Evolutionary conservation across 2,113 vertebrate species (phyloP).

Genomic region (Puma concolor): DNA sequence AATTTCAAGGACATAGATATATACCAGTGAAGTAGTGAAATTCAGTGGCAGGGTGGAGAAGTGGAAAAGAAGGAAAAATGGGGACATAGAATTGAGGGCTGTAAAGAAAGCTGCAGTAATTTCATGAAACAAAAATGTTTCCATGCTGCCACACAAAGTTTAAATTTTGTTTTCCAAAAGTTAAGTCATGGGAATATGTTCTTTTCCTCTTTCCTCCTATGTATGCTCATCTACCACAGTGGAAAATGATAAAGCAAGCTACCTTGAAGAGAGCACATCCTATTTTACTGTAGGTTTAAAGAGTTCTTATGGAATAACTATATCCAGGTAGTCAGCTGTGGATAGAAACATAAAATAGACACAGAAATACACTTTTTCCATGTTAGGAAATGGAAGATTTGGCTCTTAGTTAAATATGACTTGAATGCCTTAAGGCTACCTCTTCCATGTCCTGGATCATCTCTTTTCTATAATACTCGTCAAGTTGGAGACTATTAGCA

Average conservation of each 20-base stretch:
- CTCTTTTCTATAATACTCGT: neutral
- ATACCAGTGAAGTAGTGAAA: neutral
- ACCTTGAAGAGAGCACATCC: neutral
- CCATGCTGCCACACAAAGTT: neutral
- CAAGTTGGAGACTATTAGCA: neutral
- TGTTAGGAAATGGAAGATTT: neutral
- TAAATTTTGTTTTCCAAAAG: neutral
- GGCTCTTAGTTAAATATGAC: neutral
- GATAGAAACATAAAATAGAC: neutral
- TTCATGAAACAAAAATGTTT: neutral
- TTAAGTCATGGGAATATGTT: neutral
- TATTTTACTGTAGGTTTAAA: neutral
- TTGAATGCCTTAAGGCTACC: neutral
- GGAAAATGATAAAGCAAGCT: neutral
- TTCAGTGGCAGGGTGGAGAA: neutral
- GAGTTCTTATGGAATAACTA: neutral
- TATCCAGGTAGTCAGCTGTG: neutral
- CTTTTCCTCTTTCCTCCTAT: neutral
- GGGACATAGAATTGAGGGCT: neutral
- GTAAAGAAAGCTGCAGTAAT: neutral
- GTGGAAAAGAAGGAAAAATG: neutral
- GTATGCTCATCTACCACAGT: neutral
- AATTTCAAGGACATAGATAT: neutral
- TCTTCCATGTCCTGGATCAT: neutral
- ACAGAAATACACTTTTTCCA: neutral